phyloP scores from a whole-genome alignment of 2,888 invertebrate genomes.

The Stenurella melanura region DNA sequence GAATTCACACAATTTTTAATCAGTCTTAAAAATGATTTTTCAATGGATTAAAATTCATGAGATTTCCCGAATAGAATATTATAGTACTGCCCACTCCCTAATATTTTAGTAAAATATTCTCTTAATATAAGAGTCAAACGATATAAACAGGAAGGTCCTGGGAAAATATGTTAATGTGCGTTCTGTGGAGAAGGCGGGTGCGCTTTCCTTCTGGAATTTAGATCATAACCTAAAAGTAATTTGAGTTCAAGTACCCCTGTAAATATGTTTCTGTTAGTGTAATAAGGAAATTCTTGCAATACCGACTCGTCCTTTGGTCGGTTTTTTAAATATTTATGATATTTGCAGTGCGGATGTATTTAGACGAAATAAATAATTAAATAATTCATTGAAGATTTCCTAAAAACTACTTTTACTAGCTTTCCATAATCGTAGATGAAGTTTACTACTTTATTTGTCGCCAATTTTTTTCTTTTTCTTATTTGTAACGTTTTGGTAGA shows the following conservation, averaged over 20 bases:
- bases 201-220: not conserved
- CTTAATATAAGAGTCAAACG: not conserved
- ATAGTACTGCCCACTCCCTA: not conserved
- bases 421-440: too few relatives aligned
- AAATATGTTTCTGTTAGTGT: conserved; percentile 13
- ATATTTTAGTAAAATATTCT: not conserved
- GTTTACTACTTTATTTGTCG: too few relatives aligned
- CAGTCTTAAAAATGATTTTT: too few relatives aligned
- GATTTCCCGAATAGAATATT: not conserved
- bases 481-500: too few relatives aligned
- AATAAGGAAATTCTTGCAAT: conserved; percentile 7
- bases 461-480: too few relatives aligned
- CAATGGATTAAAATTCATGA: not conserved
- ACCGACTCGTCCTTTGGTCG: not conserved
- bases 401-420: too few relatives aligned
- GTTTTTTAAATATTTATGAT: not conserved
- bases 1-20: too few relatives aligned
- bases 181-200: not conserved
- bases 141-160: not conserved
- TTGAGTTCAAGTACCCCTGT: not conserved
- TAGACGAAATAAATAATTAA: too few relatives aligned
- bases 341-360: not conserved
- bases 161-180: not conserved
- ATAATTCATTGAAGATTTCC: too few relatives aligned
- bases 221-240: conserved; percentile 3